These are phyloP conservation scores for Drosophila anomelani DNA, from an alignment of 2,888 invertebrate species.

Conservation along the genomic window DNA sequence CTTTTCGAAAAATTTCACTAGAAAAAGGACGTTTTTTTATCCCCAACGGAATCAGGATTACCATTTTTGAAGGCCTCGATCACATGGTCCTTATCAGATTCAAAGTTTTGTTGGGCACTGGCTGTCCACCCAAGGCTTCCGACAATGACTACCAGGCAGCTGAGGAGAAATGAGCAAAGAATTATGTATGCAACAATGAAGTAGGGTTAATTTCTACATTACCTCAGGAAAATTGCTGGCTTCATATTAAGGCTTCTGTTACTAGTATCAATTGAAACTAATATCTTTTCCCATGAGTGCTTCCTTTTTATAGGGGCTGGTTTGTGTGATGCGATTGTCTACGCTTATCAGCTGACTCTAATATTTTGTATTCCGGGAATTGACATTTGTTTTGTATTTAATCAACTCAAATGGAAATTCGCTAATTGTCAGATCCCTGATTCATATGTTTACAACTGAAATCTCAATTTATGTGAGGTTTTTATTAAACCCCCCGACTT, in stretches of 20 bases:
- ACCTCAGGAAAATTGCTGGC: background rate
- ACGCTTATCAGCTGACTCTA: background rate
- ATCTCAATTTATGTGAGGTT: background rate
- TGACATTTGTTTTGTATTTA: background rate
- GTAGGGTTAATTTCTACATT: too few species aligned
- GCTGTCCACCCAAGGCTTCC: conserved; percentile 7
- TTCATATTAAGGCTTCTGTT: background rate
- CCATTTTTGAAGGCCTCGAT: background rate
- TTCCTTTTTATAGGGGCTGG: background rate
- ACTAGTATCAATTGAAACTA: background rate
- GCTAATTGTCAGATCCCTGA: background rate
- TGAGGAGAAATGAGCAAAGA: background rate
- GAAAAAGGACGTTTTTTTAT: background rate
- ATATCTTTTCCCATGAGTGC: background rate
- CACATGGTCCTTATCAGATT: background rate
- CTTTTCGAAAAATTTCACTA: background rate
- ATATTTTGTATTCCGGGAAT: too few species aligned
- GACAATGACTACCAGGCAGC: background rate
- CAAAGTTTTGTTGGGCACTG: background rate
- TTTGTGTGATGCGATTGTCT: too few species aligned
- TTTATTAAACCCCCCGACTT: background rate
- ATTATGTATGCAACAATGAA: too few species aligned
- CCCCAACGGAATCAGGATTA: background rate
- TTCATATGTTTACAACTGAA: background rate
- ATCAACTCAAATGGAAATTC: too few species aligned